These are phyloP conservation scores for Axea sp. DNA, from an alignment of 2,888 invertebrate genomes.

Conservation along the genomic window DNA sequence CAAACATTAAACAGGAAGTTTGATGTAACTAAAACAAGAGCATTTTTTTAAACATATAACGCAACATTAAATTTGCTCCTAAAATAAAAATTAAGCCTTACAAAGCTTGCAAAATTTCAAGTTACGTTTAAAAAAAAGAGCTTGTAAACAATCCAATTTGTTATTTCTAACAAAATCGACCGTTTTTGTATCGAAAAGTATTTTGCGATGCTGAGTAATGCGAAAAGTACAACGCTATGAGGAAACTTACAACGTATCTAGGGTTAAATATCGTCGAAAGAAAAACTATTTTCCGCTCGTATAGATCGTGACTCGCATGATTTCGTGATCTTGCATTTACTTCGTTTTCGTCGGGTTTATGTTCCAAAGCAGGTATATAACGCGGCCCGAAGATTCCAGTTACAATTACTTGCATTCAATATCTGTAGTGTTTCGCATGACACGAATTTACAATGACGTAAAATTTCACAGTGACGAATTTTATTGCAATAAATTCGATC, in stretches of 20 bases:
- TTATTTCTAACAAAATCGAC: constrained; percentile 1
- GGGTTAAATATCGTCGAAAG: constrained; percentile 40
- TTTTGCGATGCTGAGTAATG: constrained; percentile 38
- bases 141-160: constrained; percentile 4
- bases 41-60: no score
- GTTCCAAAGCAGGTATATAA: constrained; percentile 23
- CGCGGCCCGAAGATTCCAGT: constrained; percentile 18
- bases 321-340: constrained; percentile 54
- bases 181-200: constrained; percentile 16
- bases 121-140: background rate
- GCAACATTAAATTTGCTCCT: no score
- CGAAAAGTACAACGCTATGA: constrained; percentile 26
- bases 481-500: background rate
- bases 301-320: constrained; percentile 58
- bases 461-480: constrained; percentile 12
- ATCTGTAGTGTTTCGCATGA: constrained; percentile 33
- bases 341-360: constrained; percentile 34
- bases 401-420: constrained; percentile 44
- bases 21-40: no score
- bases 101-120: no score
- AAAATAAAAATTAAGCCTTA: background rate
- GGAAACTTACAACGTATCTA: constrained; percentile 17
- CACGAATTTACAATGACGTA: constrained; percentile 26
- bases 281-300: constrained; percentile 51
- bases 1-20: no score